Evolutionary conservation across 2,113 vertebrate species (phyloP), one percentile per base, ranked within the genome.

Genomic region (Agapornis roseicollis): DNA sequence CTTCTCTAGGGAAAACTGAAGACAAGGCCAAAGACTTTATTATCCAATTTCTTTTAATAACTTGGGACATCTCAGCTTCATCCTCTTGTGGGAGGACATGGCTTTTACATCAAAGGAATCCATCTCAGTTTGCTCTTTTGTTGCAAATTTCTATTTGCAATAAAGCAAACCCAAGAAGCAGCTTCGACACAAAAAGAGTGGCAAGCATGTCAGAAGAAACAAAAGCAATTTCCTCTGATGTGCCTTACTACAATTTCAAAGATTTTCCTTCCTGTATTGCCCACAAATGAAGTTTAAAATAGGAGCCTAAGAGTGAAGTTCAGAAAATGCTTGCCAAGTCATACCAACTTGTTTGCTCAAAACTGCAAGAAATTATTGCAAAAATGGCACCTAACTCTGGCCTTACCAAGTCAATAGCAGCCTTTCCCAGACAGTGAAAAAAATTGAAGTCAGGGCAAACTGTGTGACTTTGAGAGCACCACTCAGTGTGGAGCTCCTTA

Each of bases 401-500:
- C 55, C 47, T 82, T 49, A 88, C 47, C 49, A 44, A 42, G 20
- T 20, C 0, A 0, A 39, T 0, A 70, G 20, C 47, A 81, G 42
- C 44, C 46, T 73, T 89, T 44, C 23, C 19, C 73, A 58, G 65
- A 47, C 3, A 81, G 27, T 47, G 44, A 53, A 24, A 46, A 46
- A 78, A 63, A 79, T 52, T 3, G n/a, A 91, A 87, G 61, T 49
- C 56, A 64, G 18, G 52, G 61, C 35, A 76, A 87, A 49, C 25
- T 0, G 0, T 13, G 20, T 65, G 55, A 71, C n/a, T 42, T 33
- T 50, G 63, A 82, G 27, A 77, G n/a, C 58, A 71, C 17, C 13
- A 24, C 4, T 60, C 31, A 33, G 2, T n/a, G 18, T 23, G 50
- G 33, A 88, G 42, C 20, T 91, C 42, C 37, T 55, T 44, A 25